Base-by-base conservation (phyloP, 1,140 invertebrate species). In the Pseudomyrmex concolor region DNA sequence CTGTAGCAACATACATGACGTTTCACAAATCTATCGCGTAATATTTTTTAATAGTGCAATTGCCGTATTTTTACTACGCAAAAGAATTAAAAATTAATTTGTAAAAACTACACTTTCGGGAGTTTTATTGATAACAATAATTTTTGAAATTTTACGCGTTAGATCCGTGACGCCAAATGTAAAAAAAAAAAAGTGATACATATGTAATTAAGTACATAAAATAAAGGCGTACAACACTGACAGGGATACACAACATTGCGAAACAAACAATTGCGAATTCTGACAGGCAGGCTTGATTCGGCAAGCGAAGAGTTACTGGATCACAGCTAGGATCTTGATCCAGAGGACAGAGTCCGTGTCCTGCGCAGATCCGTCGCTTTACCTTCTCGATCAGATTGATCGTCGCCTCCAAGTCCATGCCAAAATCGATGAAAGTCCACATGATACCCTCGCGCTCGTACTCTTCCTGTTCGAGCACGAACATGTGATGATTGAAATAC, bases 401-500 rank as follows among this genome's bases (percentile, higher is more conserved):
- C 94, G 97, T 98, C 89, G 96, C 95, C 94, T 98, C 97, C 86
- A 99, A 96, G 95, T 99, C 98, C 96, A 99, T 97, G 95, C 97
- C 98, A 94, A 99, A 99, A 96, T 99, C 98, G 92, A 99, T 98
- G 95, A 98, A 99, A 83, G 95, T 96, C 98, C 98, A 99, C 88
- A 95, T 94, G 92, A 99, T 98, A 90, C 97, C 97, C 95, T 99
- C 97, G 91, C 97, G 95, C 95, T 98, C 97, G 95, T 99, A 99
- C 92, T 99, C 97, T 94, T 99, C 98, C 96, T 99, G 98, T 95
- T 99, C 98, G 91, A 99, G 95, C 86, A 99, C 97, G 95, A 99
- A 99, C 98, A 99, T 99, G 95, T 98, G 97, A 94, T 99, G 98
- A 95, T 99, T 99, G 97, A 98, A 99, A 95, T 98, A 99, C 93